A percentile compares a stretch with the other conserved stretches of the same genome.
These are phyloP conservation scores for Pontoporia blainvillei DNA, from an alignment of 2,113 vertebrate species.

Conservation along the genomic window DNA sequence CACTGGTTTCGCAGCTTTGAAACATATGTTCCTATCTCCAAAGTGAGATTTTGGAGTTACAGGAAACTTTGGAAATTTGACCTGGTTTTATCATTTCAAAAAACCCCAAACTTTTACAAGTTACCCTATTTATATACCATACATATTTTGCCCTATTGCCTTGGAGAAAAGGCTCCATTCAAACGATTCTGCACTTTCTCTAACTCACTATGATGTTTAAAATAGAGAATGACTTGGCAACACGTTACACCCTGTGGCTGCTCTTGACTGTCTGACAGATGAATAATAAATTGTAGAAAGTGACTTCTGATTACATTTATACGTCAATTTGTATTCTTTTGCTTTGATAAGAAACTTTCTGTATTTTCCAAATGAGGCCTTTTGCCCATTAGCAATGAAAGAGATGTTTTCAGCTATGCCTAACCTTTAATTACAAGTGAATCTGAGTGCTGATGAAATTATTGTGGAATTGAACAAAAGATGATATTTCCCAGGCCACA, in stretches of 20 bases:
- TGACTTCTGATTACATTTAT: not conserved
- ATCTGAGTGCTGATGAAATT: not conserved
- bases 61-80: constrained; percentile 51
- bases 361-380: not conserved
- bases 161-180: not conserved
- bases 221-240: not conserved
- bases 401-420: not conserved
- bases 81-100: constrained; percentile 56
- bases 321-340: not conserved
- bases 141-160: not conserved
- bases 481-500: not conserved
- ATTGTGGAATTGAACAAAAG: not conserved
- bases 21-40: constrained; percentile 27
- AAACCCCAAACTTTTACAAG: not conserved
- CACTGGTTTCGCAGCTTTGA: constrained; percentile 26
- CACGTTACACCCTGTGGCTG: not conserved
- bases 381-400: not conserved
- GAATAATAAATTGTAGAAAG: not conserved
- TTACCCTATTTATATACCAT: constrained; percentile 3
- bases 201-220: not conserved
- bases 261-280: not conserved
- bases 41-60: constrained; percentile 8
- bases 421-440: not conserved
- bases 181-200: not conserved
- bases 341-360: not conserved